Evolutionary conservation across 1,140 invertebrate genomes (phyloP).

Genomic region (Neuroterus valhalla): DNA sequence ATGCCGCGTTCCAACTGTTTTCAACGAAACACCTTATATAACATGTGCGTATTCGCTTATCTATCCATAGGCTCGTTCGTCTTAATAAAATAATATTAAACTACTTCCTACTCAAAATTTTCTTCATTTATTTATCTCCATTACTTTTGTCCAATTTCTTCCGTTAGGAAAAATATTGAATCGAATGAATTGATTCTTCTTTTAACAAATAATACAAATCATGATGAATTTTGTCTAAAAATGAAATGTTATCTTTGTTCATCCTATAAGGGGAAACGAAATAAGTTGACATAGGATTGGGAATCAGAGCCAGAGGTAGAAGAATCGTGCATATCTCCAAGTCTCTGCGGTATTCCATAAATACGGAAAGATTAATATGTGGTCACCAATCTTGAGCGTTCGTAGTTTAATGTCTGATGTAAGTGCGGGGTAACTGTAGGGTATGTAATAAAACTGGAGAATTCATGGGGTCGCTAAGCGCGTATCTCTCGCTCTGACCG

Average conservation of each 20-base stretch:
- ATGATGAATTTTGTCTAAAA: too few relatives aligned
- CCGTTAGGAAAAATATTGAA: too few relatives aligned
- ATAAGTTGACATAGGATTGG: too few relatives aligned
- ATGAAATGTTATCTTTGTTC: too few relatives aligned
- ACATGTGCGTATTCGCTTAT: background rate
- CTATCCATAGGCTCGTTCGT: background rate
- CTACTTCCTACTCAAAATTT: background rate
- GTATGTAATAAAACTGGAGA: slow-evolving; percentile 56
- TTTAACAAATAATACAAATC: too few relatives aligned
- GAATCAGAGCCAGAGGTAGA: background rate
- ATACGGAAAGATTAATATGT: slow-evolving; percentile 70
- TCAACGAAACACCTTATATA: slow-evolving; percentile 13
- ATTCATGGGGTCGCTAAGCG: slow-evolving; percentile 53
- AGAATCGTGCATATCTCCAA: slow-evolving; percentile 35
- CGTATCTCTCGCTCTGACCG: slow-evolving; percentile 53
- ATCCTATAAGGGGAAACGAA: too few relatives aligned
- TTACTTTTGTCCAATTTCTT: background rate
- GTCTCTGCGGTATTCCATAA: slow-evolving; percentile 53
- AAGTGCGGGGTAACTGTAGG: slow-evolving; percentile 43
- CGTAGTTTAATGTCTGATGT: slow-evolving; percentile 60
- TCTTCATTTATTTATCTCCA: slow-evolving; percentile 17
- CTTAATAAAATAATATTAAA: slow-evolving; percentile 12
- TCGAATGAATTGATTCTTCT: too few relatives aligned
- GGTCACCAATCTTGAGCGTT: slow-evolving; percentile 65
- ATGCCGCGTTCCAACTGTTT: slow-evolving; percentile 63